A percentile compares a stretch with the other conserved stretches of the same genome.
Conservation (phyloP, 1,140 invertebrate genomes). For the Babylonia areolata region DNA sequence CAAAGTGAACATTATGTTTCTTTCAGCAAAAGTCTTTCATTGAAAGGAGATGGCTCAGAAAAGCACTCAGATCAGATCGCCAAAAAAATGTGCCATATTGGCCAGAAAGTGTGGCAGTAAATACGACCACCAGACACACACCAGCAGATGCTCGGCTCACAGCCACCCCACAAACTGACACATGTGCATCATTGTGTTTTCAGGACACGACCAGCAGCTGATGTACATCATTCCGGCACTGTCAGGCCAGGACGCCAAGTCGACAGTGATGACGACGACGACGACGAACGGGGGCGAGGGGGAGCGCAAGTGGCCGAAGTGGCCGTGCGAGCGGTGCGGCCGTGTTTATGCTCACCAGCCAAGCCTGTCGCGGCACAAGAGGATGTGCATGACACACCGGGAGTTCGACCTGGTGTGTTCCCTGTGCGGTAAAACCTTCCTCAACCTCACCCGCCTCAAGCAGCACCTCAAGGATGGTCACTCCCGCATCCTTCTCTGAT, state of each 20-base stretch:
- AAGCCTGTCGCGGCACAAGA: slow-evolving; percentile 14
- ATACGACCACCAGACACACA: too few species aligned
- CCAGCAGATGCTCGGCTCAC: too few species aligned
- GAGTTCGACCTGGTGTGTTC: neutral
- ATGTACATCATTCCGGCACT: neutral
- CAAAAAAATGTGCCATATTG: too few species aligned
- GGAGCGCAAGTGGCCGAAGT: neutral
- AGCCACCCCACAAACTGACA: too few species aligned
- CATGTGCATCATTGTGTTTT: neutral
- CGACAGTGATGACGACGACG: neutral
- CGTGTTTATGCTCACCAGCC: slow-evolving; percentile 8
- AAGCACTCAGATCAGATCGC: too few species aligned
- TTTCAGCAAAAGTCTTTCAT: too few species aligned
- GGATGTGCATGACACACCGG: neutral
- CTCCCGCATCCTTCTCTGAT: neutral
- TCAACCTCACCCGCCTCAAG: neutral
- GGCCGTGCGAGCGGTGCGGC: neutral
- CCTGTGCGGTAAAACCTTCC: neutral
- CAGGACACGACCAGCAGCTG: neutral
- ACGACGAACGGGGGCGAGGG: neutral
- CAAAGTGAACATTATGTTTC: too few species aligned
- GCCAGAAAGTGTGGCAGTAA: too few species aligned
- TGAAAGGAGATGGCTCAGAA: too few species aligned
- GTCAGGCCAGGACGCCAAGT: neutral
- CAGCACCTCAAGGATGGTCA: neutral